These are phyloP conservation scores for Acanthococcus lagerstroemiae DNA, from an alignment of 2,888 invertebrate genomes.

Conservation along the genomic window DNA sequence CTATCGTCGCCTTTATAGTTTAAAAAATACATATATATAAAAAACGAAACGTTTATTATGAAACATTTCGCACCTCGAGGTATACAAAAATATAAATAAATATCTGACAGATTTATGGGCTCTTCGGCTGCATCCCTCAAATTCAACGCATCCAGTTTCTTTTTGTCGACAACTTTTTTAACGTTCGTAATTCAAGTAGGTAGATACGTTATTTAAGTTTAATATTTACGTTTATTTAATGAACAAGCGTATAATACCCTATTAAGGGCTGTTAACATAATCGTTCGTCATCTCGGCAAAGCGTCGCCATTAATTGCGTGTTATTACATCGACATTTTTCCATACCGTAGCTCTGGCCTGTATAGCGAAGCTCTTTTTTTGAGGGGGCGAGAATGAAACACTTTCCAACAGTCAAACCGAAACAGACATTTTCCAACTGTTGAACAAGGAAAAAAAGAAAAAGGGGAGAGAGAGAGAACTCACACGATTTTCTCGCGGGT, in stretches of 20 bases:
- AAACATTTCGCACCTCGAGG: slow-evolving; percentile 19
- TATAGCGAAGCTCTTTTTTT: too few species aligned
- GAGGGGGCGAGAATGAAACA: too few species aligned
- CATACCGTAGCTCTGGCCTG: too few species aligned
- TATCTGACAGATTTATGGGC: slow-evolving; percentile 23
- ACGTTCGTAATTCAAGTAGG: slow-evolving; percentile 7
- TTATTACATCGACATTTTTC: too few species aligned
- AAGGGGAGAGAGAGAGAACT: too few species aligned
- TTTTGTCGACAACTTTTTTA: slow-evolving; percentile 21
- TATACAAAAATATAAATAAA: neutral
- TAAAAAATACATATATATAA: neutral
- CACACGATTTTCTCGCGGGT: too few species aligned
- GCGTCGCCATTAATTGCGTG: neutral
- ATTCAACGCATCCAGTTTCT: slow-evolving; percentile 19
- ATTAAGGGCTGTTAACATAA: slow-evolving; percentile 27
- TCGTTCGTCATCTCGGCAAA: slow-evolving; percentile 15
- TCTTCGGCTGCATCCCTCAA: slow-evolving; percentile 7
- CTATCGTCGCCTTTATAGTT: slow-evolving; percentile 13
- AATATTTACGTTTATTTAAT: slow-evolving; percentile 27
- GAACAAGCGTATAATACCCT: slow-evolving; percentile 26
- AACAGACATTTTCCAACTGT: too few species aligned
- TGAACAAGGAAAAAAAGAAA: too few species aligned
- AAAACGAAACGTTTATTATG: slow-evolving; percentile 11
- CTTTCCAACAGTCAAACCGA: too few species aligned
- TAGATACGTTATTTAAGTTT: slow-evolving; percentile 18